Evolutionary conservation across 2,888 invertebrate genomes (phyloP), one percentile per base, ranked within the genome.

Genomic region (Dexiosoma caninum): DNA sequence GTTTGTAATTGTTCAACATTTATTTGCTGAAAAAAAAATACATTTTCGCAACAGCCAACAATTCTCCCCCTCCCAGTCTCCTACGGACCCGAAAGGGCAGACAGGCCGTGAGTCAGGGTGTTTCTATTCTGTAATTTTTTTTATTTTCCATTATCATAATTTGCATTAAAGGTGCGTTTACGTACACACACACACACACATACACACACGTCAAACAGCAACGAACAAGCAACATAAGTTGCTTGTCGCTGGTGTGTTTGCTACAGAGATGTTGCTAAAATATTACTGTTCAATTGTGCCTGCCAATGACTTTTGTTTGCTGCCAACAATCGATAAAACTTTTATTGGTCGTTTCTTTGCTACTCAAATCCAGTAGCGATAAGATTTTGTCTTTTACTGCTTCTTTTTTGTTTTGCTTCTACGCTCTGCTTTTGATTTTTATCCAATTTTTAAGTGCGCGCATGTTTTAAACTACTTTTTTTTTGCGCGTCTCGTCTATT

Each of bases 331-430:
- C 66, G 7, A 32, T 37, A 59, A 32, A 27, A 5, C 21, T 49
- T 59, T 57, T 66, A 57, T 59, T 46, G 21, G 30, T 42, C 42
- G 7, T 30, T 42, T 37, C 8, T 8, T 19, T 7, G 35, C 21
- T 42, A 37, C 40, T 76, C n/a, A 44, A 81, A 67, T 77, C 10
- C 77, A 77, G 81, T 74, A 77, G 77, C 77, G 40, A 69, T 72
- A 77, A 81, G 81, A 81, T 81, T 72, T 72, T 77, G 81, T 81
- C 72, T 72, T 59, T 77, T 62, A 55, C 76, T 71, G 64, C 40
- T 70, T 66, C 57, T 69, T 57, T 14, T 46, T 69, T 67, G 30
- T 57, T n/a, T 9, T 9, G 23, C 3, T 44, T 60, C 7, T 21
- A 19, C 8, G 19, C 2, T 35, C 7, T 8, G 12, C 3, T 12